Conservation (phyloP, 2,888 invertebrate species). For the Harpalus rubripes region DNA sequence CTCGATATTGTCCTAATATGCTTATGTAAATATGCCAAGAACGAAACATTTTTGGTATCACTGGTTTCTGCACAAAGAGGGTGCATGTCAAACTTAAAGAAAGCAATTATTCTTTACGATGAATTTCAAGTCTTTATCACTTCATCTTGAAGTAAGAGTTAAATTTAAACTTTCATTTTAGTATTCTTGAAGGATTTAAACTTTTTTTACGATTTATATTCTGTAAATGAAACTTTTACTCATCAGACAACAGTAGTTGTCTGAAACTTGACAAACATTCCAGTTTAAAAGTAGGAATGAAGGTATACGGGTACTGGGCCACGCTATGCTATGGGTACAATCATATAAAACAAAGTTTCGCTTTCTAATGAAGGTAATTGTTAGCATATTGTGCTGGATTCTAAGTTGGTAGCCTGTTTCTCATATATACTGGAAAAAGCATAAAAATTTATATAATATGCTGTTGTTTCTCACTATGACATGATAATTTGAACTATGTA, state of each 20-base stretch:
- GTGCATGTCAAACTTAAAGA: conserved; percentile 21
- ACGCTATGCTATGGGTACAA: conserved; percentile 7
- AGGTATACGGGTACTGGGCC: conserved; percentile 35
- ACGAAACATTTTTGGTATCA: neutral
- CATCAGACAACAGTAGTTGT: neutral
- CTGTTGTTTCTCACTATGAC: neutral
- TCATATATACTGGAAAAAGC: neutral
- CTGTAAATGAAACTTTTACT: neutral
- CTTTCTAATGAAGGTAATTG: conserved; percentile 52
- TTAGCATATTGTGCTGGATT: conserved; percentile 20
- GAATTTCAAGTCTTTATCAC: conserved; percentile 41
- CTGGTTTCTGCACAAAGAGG: conserved; percentile 9
- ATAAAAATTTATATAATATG: neutral
- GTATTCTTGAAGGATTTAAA: neutral
- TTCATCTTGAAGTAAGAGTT: conserved; percentile 4
- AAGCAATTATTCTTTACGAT: conserved; percentile 20
- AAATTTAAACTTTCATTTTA: conserved; percentile 18
- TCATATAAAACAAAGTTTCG: conserved; percentile 45
- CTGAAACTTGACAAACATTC: neutral
- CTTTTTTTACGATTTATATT: neutral
- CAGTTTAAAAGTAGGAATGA: neutral
- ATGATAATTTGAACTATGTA: neutral
- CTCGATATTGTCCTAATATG: no score
- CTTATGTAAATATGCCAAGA: neutral
- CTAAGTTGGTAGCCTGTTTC: conserved; percentile 8